Percentiles rank a stretch among this genome's conserved stretches.
Conservation (phyloP, 1,140 invertebrate genomes). For the Agrypnia vestita region DNA sequence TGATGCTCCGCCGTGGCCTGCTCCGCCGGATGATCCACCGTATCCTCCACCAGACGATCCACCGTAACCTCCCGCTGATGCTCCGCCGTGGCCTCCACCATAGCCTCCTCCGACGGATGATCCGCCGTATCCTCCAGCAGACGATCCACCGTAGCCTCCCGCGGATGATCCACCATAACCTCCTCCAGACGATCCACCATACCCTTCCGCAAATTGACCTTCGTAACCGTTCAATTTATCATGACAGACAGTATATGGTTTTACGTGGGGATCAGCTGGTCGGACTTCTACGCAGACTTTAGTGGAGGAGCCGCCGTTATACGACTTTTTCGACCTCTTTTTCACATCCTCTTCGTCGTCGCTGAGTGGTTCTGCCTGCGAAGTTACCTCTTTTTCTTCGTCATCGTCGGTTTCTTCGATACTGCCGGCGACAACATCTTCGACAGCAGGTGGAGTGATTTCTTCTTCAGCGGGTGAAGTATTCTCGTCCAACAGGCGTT, state of each 20-base stretch:
- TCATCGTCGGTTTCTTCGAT: not conserved
- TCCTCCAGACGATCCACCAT: not conserved
- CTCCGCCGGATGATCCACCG: constrained; percentile 11
- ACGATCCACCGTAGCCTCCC: not conserved
- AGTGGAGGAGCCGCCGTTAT: constrained; percentile 64
- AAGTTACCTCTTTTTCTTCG: constrained; percentile 10
- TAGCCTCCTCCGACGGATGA: too few species aligned
- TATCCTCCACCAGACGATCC: constrained; percentile 5
- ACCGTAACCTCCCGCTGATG: not conserved
- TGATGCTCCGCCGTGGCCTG: constrained; percentile 50
- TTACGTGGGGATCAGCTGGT: constrained; percentile 53
- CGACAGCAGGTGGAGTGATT: not conserved
- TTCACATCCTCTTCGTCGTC: constrained; percentile 50
- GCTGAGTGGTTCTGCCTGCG: constrained; percentile 43
- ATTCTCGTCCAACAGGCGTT: not conserved
- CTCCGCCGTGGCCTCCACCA: constrained; percentile 6
- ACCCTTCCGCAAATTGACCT: constrained; percentile 18
- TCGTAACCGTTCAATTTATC: constrained; percentile 1
- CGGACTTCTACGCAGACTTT: constrained; percentile 58
- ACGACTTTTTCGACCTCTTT: constrained; percentile 55
- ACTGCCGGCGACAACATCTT: not conserved
- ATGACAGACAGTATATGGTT: constrained; percentile 53
- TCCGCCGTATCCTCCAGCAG: constrained; percentile 11
- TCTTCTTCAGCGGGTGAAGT: not conserved
- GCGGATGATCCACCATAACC: constrained; percentile 3